These are phyloP conservation scores for Emberiza fucata DNA, from an alignment of 2,113 vertebrate genomes.

Conservation along the genomic window DNA sequence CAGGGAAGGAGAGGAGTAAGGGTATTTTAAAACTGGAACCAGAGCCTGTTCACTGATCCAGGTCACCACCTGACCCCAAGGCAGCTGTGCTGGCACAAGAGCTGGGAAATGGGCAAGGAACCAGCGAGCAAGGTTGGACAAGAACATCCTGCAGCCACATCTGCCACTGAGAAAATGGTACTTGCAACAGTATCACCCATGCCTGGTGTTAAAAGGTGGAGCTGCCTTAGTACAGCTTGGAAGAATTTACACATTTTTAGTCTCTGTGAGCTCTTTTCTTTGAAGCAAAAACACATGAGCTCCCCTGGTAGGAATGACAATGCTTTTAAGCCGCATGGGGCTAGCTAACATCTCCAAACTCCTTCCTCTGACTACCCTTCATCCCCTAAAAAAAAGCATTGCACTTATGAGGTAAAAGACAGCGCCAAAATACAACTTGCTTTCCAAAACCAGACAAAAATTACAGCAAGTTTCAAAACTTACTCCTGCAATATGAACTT, in stretches of 20 bases:
- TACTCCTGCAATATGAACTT: neutral
- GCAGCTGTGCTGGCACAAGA: neutral
- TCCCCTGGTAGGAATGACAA: neutral
- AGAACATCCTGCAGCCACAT: neutral
- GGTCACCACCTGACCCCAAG: neutral
- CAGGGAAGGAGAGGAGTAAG: neutral
- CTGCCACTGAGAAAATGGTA: neutral
- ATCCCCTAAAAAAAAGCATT: neutral
- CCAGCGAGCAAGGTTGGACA: fast-evolving
- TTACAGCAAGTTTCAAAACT: neutral
- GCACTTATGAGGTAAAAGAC: neutral
- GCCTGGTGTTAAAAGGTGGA: neutral
- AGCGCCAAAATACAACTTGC: neutral
- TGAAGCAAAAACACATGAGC: neutral
- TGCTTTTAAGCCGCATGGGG: neutral
- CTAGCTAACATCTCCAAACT: neutral
- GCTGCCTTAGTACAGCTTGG: neutral
- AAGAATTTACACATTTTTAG: constrained; percentile 1
- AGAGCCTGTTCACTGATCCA: neutral
- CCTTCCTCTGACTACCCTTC: neutral
- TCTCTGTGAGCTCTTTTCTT: neutral
- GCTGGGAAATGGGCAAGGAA: neutral
- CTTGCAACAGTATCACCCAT: neutral
- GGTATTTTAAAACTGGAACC: neutral
- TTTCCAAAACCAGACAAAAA: neutral